Evolutionary conservation across 1,140 invertebrate genomes (phyloP), one percentile per base, ranked within the genome.

Genomic region (Philotrypesis tridentata): DNA sequence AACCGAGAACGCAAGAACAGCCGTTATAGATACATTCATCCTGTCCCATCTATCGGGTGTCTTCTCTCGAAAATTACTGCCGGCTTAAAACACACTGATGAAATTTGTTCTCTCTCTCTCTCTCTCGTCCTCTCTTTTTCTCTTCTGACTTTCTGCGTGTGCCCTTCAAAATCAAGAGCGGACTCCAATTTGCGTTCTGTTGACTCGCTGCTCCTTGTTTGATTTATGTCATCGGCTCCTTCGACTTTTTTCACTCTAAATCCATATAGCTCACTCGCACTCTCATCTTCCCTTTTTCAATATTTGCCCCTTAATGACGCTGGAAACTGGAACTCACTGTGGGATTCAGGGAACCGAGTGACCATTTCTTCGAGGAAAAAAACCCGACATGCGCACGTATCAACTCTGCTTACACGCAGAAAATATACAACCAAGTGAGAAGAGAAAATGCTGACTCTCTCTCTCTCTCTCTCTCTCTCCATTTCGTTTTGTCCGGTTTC

Each of bases 1-100:
- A 55, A 21, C 48, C 17, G 48, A 55, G 48, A 55, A 14, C 12
- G 21, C 48, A 17, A 21, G 21, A 55, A 17, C 48, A 17, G 21
- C 48, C 2, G 48, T n/a, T 5, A 55, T 55, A 55, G 17, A 48
- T 17, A 55, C 48, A 55, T 55, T 55, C 48, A 55, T 55, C 48
- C 48, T 55, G 48, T 55, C 77, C 83, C 75, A 87, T 89, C 84
- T 90, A 91, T 87, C 89, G 89, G 89, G 90, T 91, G 89, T 86
- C 40, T 61, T 29, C 23, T 37, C 43, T 48, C 27, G 23, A 65
- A 82, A 74, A 79, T 70, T 61, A 74, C 75, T 9, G 48, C n/a
- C 60, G 11, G 67, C 29, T 29, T 70, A 70, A 70, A 70, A 70
- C 67, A 37, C 14, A 9, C 21, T 33, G 67, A 33, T 70, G 67